phyloP scores from a whole-genome alignment of 1,140 invertebrate species.

The Aporrectodea caliginosa region DNA sequence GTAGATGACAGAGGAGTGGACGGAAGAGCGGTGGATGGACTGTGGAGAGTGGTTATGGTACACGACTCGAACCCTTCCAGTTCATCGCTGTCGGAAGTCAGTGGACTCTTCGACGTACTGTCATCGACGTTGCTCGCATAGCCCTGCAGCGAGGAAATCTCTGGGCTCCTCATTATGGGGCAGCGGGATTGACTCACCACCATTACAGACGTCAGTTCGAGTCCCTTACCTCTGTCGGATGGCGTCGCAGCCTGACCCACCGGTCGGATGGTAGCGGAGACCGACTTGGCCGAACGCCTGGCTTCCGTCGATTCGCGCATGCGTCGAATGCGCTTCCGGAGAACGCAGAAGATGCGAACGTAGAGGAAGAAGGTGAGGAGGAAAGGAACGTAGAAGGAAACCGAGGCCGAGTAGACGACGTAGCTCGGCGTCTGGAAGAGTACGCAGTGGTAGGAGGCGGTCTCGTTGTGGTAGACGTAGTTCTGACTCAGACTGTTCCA shows the following conservation, averaged over 20 bases:
- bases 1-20: neutral
- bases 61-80: neutral
- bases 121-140: neutral
- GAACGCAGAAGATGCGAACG: conserved; percentile 82
- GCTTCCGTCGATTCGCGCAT: conserved; percentile 10
- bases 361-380: conserved; percentile 95
- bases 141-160: neutral
- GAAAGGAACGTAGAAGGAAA: conserved; percentile 94
- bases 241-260: too few relatives aligned
- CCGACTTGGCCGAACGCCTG: neutral
- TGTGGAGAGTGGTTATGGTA: neutral
- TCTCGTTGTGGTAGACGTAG: conserved; percentile 40
- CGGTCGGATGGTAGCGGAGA: neutral
- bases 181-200: too few relatives aligned
- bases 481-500: conserved; percentile 43
- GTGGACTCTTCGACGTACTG: neutral
- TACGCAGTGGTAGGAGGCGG: conserved; percentile 45
- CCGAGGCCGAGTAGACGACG: conserved; percentile 89
- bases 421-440: conserved; percentile 67
- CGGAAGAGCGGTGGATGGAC: neutral
- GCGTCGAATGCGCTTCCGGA: conserved; percentile 36
- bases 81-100: neutral
- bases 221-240: too few relatives aligned
- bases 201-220: neutral
- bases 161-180: too few relatives aligned